Evolutionary conservation across 2,888 invertebrate genomes (phyloP).

Genomic region (Octodonta nipae): DNA sequence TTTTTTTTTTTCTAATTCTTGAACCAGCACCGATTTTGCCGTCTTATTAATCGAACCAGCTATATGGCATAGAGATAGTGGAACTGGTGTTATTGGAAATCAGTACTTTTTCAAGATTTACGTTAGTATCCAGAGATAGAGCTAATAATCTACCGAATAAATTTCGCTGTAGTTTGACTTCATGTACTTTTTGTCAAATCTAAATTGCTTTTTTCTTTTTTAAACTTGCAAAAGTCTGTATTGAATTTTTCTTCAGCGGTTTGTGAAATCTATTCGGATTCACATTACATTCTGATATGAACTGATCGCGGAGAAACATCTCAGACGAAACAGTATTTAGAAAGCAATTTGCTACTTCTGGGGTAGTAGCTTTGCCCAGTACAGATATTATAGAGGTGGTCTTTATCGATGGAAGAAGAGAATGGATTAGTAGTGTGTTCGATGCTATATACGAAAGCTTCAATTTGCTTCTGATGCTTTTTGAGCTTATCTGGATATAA

Average conservation of each 20-base stretch:
- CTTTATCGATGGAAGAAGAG: constrained; percentile 1
- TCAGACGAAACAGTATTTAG: constrained; percentile 5
- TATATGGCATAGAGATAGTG: constrained; percentile 18
- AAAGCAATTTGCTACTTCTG: constrained; percentile 5
- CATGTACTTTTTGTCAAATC: constrained; percentile 10
- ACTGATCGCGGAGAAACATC: constrained; percentile 6
- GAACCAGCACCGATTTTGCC: constrained; percentile 15
- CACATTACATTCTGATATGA: constrained; percentile 9
- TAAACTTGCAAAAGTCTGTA: constrained; percentile 12
- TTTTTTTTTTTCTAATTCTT: constrained; percentile 14
- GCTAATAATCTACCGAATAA: constrained; percentile 12
- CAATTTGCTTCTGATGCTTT: constrained; percentile 5
- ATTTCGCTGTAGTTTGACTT: constrained; percentile 12
- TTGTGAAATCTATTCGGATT: constrained; percentile 10
- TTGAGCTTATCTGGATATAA: constrained; percentile 5
- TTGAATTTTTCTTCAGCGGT: constrained; percentile 10
- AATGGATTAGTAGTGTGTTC: constrained; percentile 5
- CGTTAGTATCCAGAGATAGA: constrained; percentile 9
- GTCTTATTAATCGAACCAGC: constrained; percentile 18
- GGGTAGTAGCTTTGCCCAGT: constrained; percentile 6
- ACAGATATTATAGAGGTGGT: constrained; percentile 7
- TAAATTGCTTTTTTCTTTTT: constrained; percentile 11
- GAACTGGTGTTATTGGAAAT: constrained; percentile 9
- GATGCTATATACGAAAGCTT: constrained; percentile 4
- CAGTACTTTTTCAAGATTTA: constrained; percentile 11